These are phyloP conservation scores for Meta bourneti DNA, from an alignment of 2,888 invertebrate species.

Conservation along the genomic window DNA sequence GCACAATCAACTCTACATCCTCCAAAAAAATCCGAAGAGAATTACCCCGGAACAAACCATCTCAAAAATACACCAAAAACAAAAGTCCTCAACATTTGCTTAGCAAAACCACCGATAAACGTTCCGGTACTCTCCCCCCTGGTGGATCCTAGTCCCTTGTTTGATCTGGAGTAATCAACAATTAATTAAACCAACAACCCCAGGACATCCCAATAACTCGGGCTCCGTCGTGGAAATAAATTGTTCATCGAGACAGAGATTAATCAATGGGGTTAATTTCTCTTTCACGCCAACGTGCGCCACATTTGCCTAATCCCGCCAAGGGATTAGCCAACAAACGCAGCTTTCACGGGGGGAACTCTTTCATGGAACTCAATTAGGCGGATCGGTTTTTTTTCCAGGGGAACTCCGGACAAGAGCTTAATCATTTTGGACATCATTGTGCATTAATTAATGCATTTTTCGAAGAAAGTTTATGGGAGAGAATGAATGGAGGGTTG, in stretches of 20 bases:
- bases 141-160: too few species aligned
- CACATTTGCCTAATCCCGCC: conserved; percentile 6
- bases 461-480: not conserved
- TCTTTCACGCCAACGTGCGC: conserved; percentile 6
- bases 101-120: too few species aligned
- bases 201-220: not conserved
- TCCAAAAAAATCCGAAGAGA: too few species aligned
- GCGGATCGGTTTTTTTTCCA: not conserved
- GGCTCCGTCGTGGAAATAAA: not conserved
- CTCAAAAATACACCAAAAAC: too few species aligned
- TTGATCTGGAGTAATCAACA: not conserved
- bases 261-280: not conserved
- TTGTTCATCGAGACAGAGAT: not conserved
- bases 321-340: conserved; percentile 29
- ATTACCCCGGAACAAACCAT: too few species aligned
- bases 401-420: not conserved
- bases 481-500: not conserved
- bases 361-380: conserved; percentile 10
- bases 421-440: conserved; percentile 11
- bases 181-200: not conserved
- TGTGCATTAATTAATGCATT: conserved; percentile 22
- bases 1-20: too few species aligned
- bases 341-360: not conserved
- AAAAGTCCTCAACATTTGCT: too few species aligned
- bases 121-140: too few species aligned